These are phyloP conservation scores for Exaiptasia diaphana DNA, from an alignment of 64 coral and sea anemone species.

Conservation along the genomic window DNA sequence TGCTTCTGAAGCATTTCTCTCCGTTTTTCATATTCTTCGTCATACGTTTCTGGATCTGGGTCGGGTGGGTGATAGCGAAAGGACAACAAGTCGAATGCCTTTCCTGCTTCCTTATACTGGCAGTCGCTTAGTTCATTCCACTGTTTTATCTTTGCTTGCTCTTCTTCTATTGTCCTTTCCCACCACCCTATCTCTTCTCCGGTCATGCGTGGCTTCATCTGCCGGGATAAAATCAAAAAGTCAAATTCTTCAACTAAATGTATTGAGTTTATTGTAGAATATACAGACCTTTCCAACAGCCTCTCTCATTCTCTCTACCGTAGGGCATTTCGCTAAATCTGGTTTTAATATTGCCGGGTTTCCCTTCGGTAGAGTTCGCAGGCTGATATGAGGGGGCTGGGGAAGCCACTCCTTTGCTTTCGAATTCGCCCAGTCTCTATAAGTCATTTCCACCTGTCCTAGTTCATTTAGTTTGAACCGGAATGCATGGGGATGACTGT, in stretches of 20 bases:
- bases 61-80: not conserved
- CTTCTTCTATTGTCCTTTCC: not conserved
- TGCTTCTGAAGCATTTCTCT: not conserved
- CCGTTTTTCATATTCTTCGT: constrained; percentile 9
- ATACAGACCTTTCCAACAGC: not conserved
- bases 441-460: constrained; percentile 47
- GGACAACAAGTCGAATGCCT: not conserved
- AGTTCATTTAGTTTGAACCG: constrained; percentile 28
- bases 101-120: not conserved
- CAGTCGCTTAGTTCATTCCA: not conserved
- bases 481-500: constrained; percentile 35
- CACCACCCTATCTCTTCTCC: not conserved
- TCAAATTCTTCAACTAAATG: no score
- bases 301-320: not conserved
- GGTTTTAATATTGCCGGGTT: not conserved
- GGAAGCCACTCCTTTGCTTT: constrained; percentile 29
- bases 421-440: constrained; percentile 35
- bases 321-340: not conserved
- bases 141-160: not conserved
- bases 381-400: not conserved
- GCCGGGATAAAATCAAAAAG: no score
- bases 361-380: not conserved
- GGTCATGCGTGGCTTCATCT: not conserved
- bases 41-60: not conserved
- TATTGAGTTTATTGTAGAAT: no score